Evolutionary conservation across 2,888 invertebrate genomes (phyloP), one percentile per base, ranked within the genome.

Genomic region (Volucella inflata): DNA sequence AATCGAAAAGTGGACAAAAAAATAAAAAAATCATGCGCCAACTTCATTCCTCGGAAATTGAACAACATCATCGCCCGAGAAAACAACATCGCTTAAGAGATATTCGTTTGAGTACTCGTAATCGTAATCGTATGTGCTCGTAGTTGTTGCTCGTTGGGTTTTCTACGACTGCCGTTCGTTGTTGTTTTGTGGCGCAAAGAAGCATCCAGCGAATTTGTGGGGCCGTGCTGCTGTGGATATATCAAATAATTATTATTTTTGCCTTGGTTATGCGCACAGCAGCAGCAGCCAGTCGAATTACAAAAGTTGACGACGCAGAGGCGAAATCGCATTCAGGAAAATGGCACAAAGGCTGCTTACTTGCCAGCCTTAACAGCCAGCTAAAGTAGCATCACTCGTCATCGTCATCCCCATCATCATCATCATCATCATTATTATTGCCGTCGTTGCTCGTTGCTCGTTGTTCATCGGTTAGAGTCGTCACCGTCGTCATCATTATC

Each of bases 211-310:
- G 42, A 70, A 40, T 77, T 30, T 81, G 57, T 57, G 38, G 17
- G 70, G 68, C 65, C 48, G 78, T 36, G 53, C n/a, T 42, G 53
- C n/a, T 51, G 30, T 17, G 51, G 44, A 11, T 70, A 75, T 60
- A 84, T 80, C 70, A 76, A 85, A 85, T 72, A 72, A 77, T 81
- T 80, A 80, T 80, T 81, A 79, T 83, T 81, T 81, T 81, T 81
- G 81, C 71, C 81, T 81, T 77, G 67, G 36, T 44, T 70, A 60
- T 71, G 57, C 76, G 81, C 71, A 60, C 68, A 62, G 67, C 85
- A 76, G 65, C 75, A 78, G 16, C 53, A 57, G 21, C 46, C 51
- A 51, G n/a, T n/a, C 11, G 44, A 44, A 44, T 71, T 62, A 72
- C 68, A 85, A 70, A 77, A 78, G 77, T 81, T 74, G 77, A 78